Base-by-base conservation (phyloP, 2,797 vertebrate genomes). In the Melanotaenia trifasciata region DNA sequence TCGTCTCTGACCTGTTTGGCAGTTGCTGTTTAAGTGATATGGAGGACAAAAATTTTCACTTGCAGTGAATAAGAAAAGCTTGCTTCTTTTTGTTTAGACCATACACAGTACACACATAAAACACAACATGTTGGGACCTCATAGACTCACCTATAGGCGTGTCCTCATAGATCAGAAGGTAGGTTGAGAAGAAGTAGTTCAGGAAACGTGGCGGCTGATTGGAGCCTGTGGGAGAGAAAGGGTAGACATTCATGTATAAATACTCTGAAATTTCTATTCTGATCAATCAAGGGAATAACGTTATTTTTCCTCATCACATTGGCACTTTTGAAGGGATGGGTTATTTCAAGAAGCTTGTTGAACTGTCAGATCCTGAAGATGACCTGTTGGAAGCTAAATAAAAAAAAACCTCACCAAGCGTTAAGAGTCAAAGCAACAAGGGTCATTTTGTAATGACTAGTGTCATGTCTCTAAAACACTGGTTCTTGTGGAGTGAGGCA, bases 111-210 rank as follows among this genome's bases (percentile, higher is more conserved):
- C 45, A 69, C 6, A 33, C 72, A 75, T 54, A 33, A 64, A 50
- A 73, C 20, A 2, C 14, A 73, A 57, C 40, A 38, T 4, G 22
- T 22, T 53, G 59, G 30, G 30, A 50, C 16, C 67, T 38, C 20
- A 40, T 35, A 70, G 56, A 95, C 95, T 95, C 74, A 96, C 95
- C 94, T 20, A 95, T 90, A n/a, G 93, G 82, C 45, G 76, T 89
- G 67, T 95, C 92, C 86, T 96, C 95, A 67, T 95, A 95, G 89
- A 96, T 95, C 73, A 95, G 93, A 67, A 95, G 94, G 84, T 94
- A 96, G 2, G 92, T 92, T 10, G 91, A 83, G 84, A 96, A 96
- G 85, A 93, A 96, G 88, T 94, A 94, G 90, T 96, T 96, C 58
- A 81, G 73, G 84, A 96, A 96, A 35, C 87, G 90, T 26, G 95